Base-by-base conservation (phyloP, 2,888 invertebrate species). In the Cerastis rubricosa region DNA sequence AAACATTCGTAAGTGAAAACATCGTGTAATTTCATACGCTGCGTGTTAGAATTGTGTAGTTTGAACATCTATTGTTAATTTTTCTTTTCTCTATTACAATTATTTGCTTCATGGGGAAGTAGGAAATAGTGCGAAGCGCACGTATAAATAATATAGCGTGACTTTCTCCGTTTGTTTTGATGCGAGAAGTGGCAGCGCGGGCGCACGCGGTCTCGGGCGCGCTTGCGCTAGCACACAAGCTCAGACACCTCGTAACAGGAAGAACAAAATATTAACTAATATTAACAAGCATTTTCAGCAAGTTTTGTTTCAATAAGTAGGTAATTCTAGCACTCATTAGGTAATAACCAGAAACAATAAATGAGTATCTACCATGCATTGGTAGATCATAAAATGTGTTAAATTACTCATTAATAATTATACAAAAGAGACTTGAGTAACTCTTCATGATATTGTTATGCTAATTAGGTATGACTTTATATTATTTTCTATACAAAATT, bases 141-240 rank as follows among this genome's bases (percentile, higher is more conserved):
- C 89, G 90, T 91, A 92, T 91, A 93, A 92, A 93, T 93, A 92
- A 93, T 89, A 89, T 87, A 83, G 90, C 90, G 87, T 88, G 86
- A 95, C 96, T 96, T 96, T 96, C 96, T 94, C 96, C 94, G 90
- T 95, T 95, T 95, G 94, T 95, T 95, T 94, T 91, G 93, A 90
- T 89, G 87, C 88, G 90, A 90, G 89, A 90, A 90, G 89, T 65
- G 73, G 25, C 67, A 74, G 75, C 69, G 67, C 76, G 47, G 29
- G 85, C 85, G 81, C 68, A 51, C 47, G 81, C 69, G 51, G 54
- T 66, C 76, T 68, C 49, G 75, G 63, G 74, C 47, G 49, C 63
- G 63, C 69, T 54, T 76, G 61, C 74, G 63, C 66, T 54, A 74
- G 61, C 75, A 57, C 65, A 71, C 67, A 61, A 80, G 77, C 14